Evolutionary conservation across 2,888 invertebrate genomes (phyloP).

Genomic region (Tridacna gigas): DNA sequence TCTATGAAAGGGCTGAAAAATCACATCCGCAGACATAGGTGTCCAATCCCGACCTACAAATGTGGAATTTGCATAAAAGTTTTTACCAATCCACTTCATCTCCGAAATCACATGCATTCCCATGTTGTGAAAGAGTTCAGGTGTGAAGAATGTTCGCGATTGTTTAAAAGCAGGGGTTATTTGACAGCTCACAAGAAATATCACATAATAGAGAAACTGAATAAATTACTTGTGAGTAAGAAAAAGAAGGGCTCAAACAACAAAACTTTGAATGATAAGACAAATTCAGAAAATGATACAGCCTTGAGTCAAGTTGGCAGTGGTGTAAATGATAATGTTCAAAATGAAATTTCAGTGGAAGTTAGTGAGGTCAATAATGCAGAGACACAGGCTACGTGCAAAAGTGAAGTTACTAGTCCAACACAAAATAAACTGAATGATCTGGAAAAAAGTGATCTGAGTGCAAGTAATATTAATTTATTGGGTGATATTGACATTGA

Average conservation of each 20-base stretch:
- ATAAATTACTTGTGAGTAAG: slow-evolving; percentile 28
- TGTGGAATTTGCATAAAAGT: slow-evolving; percentile 55
- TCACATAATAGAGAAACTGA: slow-evolving; percentile 60
- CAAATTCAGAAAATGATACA: neutral
- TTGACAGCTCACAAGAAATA: slow-evolving; percentile 58
- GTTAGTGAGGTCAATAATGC: neutral
- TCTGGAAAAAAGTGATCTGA: slow-evolving; percentile 10
- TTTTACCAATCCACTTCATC: slow-evolving; percentile 37
- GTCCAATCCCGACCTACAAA: slow-evolving; percentile 46
- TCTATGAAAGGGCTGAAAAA: slow-evolving; percentile 65
- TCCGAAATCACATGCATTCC: slow-evolving; percentile 55
- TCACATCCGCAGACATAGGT: slow-evolving; percentile 54
- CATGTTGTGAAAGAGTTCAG: slow-evolving; percentile 50
- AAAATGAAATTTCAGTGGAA: neutral
- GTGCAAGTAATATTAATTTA: neutral
- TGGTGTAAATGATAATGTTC: neutral
- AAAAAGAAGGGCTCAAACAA: neutral
- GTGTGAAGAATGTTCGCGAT: slow-evolving; percentile 54
- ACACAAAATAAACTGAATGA: slow-evolving; percentile 10
- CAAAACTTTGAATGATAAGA: neutral
- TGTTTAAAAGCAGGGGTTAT: slow-evolving; percentile 48
- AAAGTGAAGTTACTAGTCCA: slow-evolving; percentile 11
- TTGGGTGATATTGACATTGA: slow-evolving; percentile 40
- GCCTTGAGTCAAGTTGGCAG: neutral
- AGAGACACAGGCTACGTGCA: neutral